phyloP scores from a whole-genome alignment of 2,797 vertebrate genomes.

The Sphenopsis melanotis region DNA sequence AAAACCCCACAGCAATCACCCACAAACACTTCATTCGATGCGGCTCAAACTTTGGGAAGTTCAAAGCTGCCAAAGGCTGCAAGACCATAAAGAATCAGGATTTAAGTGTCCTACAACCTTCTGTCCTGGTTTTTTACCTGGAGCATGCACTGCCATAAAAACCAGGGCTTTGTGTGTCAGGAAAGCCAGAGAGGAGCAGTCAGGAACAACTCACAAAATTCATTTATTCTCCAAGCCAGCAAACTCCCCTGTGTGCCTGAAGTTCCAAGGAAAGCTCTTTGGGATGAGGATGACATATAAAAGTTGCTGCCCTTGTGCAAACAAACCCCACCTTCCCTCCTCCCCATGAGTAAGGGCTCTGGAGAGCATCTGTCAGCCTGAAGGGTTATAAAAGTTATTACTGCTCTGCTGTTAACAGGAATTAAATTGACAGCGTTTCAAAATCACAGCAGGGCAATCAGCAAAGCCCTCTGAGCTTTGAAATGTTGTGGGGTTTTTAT shows the following conservation, averaged over 20 bases:
- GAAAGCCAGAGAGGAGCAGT: background rate
- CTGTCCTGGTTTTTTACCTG: background rate
- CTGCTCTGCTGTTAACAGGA: background rate
- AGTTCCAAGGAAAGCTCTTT: background rate
- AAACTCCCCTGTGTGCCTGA: background rate
- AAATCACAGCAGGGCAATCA: background rate
- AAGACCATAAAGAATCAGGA: background rate
- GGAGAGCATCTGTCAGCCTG: background rate
- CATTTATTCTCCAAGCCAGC: background rate
- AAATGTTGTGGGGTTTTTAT: background rate
- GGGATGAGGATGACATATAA: background rate
- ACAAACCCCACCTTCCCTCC: background rate
- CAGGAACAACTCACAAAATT: background rate
- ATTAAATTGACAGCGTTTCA: background rate
- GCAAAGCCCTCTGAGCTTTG: background rate
- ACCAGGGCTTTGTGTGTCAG: background rate
- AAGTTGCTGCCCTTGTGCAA: background rate
- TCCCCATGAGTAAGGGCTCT: background rate
- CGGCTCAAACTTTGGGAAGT: background rate
- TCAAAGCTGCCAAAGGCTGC: background rate
- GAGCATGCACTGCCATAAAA: background rate
- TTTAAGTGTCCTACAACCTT: background rate
- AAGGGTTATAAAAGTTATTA: background rate
- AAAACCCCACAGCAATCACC: rapidly evolving
- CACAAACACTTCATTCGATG: background rate